These are phyloP conservation scores for Odontocerum albicorne DNA, from an alignment of 2,888 invertebrate species.

Conservation along the genomic window DNA sequence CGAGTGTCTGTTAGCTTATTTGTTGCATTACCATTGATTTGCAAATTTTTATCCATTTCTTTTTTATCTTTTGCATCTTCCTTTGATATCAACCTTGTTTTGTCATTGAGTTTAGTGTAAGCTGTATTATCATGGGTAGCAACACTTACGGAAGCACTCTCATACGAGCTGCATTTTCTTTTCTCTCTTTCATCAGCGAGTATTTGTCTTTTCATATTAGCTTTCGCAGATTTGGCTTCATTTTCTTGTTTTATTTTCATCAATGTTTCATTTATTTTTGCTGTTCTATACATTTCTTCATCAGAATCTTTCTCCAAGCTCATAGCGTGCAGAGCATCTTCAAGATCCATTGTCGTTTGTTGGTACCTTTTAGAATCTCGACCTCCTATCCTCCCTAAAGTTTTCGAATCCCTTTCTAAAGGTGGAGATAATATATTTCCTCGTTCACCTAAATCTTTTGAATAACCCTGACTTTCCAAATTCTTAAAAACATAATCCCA, in stretches of 20 bases:
- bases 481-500: slow-evolving; percentile 83
- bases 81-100: slow-evolving; percentile 49
- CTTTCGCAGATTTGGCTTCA: slow-evolving; percentile 48
- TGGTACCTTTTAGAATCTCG: slow-evolving; percentile 53
- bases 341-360: slow-evolving; percentile 57
- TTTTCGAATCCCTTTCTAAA: slow-evolving; percentile 51
- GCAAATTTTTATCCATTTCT: slow-evolving; percentile 46
- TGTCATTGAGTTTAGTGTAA: slow-evolving; percentile 42
- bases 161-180: slow-evolving; percentile 45
- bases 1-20: slow-evolving; percentile 43
- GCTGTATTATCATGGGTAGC: slow-evolving; percentile 48
- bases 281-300: slow-evolving; percentile 51
- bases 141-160: slow-evolving; percentile 47
- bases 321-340: slow-evolving; percentile 59
- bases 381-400: slow-evolving; percentile 50
- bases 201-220: slow-evolving; percentile 44
- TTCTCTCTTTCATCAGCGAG: slow-evolving; percentile 44
- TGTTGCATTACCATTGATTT: slow-evolving; percentile 40
- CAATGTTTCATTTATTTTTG: slow-evolving; percentile 57
- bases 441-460: slow-evolving; percentile 64
- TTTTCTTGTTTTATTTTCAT: slow-evolving; percentile 52
- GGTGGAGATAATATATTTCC: slow-evolving; percentile 64
- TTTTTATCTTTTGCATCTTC: slow-evolving; percentile 51
- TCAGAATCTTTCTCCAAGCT: slow-evolving; percentile 52
- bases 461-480: slow-evolving; percentile 72